Conservation (phyloP, 2,113 vertebrate genomes). For the Percopsis transmontana region DNA sequence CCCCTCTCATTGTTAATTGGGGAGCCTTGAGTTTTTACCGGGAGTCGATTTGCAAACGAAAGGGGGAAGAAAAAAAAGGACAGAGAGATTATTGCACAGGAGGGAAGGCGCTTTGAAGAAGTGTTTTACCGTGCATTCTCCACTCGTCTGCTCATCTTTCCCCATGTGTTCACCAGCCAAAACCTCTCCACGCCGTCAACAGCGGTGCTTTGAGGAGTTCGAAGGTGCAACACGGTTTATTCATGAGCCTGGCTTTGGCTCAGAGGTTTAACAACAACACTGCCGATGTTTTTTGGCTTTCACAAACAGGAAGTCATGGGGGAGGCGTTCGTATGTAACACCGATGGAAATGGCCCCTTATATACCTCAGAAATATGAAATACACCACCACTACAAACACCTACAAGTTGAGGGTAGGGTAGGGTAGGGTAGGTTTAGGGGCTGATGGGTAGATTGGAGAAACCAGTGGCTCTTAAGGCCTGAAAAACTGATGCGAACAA, state of each 20-base stretch:
- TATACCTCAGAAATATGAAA: conserved; percentile 39
- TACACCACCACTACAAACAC: conserved; percentile 39
- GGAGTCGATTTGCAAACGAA: conserved; percentile 81
- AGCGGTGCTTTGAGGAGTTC: conserved; percentile 63
- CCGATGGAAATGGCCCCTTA: conserved; percentile 49
- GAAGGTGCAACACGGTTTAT: conserved; percentile 65
- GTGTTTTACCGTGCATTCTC: conserved; percentile 65
- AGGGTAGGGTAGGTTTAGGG: conserved; percentile 50
- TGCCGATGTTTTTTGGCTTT: conserved; percentile 59
- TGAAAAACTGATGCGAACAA: too few species aligned
- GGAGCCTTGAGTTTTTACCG: conserved; percentile 71
- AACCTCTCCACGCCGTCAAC: conserved; percentile 67
- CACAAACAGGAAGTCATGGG: conserved; percentile 18
- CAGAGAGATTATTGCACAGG: conserved; percentile 79
- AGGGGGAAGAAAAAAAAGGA: conserved; percentile 53
- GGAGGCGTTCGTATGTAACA: conserved; percentile 37
- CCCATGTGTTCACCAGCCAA: conserved; percentile 59
- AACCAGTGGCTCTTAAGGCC: background rate
- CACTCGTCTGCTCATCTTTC: conserved; percentile 40
- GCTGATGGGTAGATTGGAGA: conserved; percentile 55
- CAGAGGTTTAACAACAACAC: conserved; percentile 64
- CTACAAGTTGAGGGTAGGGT: conserved; percentile 46
- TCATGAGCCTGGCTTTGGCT: conserved; percentile 53
- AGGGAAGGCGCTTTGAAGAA: conserved; percentile 78
- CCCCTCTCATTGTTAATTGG: conserved; percentile 80